Evolutionary conservation across 2,888 invertebrate genomes (phyloP).

Genomic region (Coleophora deauratella): DNA sequence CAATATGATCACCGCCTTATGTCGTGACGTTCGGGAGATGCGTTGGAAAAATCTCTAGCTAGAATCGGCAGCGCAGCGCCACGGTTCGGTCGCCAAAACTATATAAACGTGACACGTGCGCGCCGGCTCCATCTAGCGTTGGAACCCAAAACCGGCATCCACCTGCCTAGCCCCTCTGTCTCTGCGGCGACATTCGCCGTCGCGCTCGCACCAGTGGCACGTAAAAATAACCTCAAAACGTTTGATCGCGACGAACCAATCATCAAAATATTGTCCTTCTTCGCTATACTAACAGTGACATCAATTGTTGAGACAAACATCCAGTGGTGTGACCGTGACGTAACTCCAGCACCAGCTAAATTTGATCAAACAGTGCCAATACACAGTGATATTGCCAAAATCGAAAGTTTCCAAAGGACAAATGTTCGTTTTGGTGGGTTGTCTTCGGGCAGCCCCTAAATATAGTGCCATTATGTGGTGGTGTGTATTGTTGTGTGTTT

Average conservation of each 20-base stretch:
- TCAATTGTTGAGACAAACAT: conserved; percentile 29
- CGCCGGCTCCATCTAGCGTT: conserved; percentile 56
- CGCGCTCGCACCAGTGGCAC: conserved; percentile 69
- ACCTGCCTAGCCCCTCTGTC: conserved; percentile 36
- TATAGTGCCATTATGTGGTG: conserved; percentile 70
- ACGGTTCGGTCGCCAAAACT: conserved; percentile 65
- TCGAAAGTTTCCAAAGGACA: conserved; percentile 63
- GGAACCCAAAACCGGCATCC: conserved; percentile 29
- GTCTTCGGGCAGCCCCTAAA: conserved; percentile 70
- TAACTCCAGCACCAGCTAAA: conserved; percentile 28
- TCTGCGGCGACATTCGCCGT: conserved; percentile 47
- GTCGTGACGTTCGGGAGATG: conserved; percentile 52
- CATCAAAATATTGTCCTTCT: conserved; percentile 52
- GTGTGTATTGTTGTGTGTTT: conserved; percentile 64
- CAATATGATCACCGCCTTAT: conserved; percentile 40
- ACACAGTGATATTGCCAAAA: conserved; percentile 51
- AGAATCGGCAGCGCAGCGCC: conserved; percentile 66
- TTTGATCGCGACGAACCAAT: conserved; percentile 47
- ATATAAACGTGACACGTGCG: conserved; percentile 53
- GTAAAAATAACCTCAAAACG: conserved; percentile 71
- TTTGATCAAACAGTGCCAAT: conserved; percentile 40
- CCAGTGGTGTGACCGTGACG: conserved; percentile 41
- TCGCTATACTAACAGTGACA: conserved; percentile 47
- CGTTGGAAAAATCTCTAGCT: conserved; percentile 70
- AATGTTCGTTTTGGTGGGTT: conserved; percentile 69